These are phyloP conservation scores for Scotopteryx bipunctaria DNA, from an alignment of 2,888 invertebrate genomes.

Conservation along the genomic window DNA sequence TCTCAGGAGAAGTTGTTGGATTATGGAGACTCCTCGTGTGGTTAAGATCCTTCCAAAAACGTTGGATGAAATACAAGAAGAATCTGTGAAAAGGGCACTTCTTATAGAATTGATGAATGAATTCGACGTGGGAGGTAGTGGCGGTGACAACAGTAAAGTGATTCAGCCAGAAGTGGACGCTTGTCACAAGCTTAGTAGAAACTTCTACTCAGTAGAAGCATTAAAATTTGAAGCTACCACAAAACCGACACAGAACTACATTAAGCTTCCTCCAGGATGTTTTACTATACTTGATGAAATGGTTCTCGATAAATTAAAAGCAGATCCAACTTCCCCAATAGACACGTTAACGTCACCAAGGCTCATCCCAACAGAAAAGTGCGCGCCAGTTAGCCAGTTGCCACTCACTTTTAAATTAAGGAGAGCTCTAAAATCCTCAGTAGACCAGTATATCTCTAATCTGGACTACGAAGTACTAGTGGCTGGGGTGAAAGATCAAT, in stretches of 20 bases:
- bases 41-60: constrained; percentile 94
- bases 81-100: constrained; percentile 92
- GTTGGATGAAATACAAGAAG: constrained; percentile 96
- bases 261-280: constrained; percentile 71
- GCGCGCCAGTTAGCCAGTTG: constrained; percentile 57
- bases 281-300: constrained; percentile 56
- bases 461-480: constrained; percentile 59
- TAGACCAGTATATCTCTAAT: constrained; percentile 60
- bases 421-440: constrained; percentile 57
- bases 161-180: neutral
- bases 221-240: constrained; percentile 66
- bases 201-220: constrained; percentile 61
- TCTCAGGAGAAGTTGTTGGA: constrained; percentile 91
- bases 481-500: constrained; percentile 56
- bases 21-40: constrained; percentile 87
- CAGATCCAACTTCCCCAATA: constrained; percentile 58
- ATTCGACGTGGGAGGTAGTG: constrained; percentile 55
- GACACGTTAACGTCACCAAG: constrained; percentile 27
- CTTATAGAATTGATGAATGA: constrained; percentile 84
- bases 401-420: constrained; percentile 55
- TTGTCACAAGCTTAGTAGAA: neutral
- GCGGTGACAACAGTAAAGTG: constrained; percentile 44
- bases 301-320: constrained; percentile 62
- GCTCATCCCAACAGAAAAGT: constrained; percentile 20
- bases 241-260: constrained; percentile 65